Base-by-base conservation (phyloP, 2,888 invertebrate species). In the Eurytoma californica region DNA sequence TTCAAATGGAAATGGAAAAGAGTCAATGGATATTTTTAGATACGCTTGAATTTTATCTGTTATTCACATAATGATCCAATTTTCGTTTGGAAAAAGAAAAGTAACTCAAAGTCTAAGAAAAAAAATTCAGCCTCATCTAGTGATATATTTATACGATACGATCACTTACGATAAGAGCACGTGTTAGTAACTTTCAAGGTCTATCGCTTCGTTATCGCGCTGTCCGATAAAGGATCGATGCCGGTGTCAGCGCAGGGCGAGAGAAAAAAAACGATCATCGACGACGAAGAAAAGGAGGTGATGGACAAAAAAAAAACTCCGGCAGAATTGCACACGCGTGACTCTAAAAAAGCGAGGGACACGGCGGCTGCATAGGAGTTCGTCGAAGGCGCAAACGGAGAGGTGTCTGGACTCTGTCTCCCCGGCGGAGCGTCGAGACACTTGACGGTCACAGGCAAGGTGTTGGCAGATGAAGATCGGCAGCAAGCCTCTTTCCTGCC, bases 401-500 rank as follows among this genome's bases (percentile, higher is more conserved):
- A 57, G 39, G 18, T 30, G 55, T 68, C 70, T 70, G 49, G 70
- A 70, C 16, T 69, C 69, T 39, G 24, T 58, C 39, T 60, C 51
- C 57, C 49, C 65, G 20, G 39, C n/a, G 20, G 39, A 58, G 65
- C 9, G 72, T 51, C 58, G 24, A 53, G 72, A 51, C 28, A 4
- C 60, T 63, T n/a, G 53, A 53, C 4, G 53, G 61, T 30, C 51
- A 18, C 30, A 13, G n/a, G 13, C 47, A 53, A 55, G 68, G 75
- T 69, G 68, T 76, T 61, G 68, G 68, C 69, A 67, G 68, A 39
- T 16, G 68, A 39, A 55, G 53, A 53, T 60, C 39, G 75, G 9
- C 39, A 9, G 39, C 39, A 16, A 24, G 14, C 20, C 66, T 53
- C 53, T 53, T 5, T 53, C n/a, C n/a, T 53, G 16, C 3, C 53